Conservation (phyloP, 2,888 invertebrate genomes). For the Cerastoderma edule region DNA sequence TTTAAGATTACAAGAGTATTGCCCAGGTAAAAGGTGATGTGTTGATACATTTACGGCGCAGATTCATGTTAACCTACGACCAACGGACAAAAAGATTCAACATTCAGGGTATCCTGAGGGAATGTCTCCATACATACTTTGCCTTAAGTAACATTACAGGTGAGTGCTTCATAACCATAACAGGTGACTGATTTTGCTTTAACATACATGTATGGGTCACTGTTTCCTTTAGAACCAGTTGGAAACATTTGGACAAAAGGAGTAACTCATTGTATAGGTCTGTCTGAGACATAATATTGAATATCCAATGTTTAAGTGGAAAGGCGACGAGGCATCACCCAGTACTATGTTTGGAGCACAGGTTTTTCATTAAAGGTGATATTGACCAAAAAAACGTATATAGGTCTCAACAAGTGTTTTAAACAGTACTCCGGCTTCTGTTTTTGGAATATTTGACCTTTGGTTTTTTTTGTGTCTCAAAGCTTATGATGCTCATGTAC, state of each 20-base stretch:
- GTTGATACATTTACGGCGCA: slow-evolving; percentile 32
- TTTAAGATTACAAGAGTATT: slow-evolving; percentile 24
- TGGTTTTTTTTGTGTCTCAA: no score
- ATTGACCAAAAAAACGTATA: no score
- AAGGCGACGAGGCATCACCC: no score
- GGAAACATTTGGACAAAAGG: neutral
- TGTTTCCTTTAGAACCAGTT: neutral
- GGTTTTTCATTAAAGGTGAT: no score
- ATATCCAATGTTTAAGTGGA: no score
- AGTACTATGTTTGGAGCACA: no score
- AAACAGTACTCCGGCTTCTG: no score
- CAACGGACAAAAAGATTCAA: slow-evolving; percentile 34
- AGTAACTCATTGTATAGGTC: neutral
- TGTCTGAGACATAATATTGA: no score
- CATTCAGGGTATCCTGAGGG: slow-evolving; percentile 55
- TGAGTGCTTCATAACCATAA: slow-evolving; percentile 1
- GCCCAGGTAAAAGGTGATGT: slow-evolving; percentile 37
- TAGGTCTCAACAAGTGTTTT: no score
- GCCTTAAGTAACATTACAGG: slow-evolving; percentile 44
- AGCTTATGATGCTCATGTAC: no score
- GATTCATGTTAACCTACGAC: slow-evolving; percentile 45
- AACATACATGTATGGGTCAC: neutral
- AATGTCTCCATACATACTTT: slow-evolving; percentile 40
- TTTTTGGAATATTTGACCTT: no score
- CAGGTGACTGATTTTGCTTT: neutral